Conservation (phyloP, 2,797 vertebrate species). For the Sebastes cheni region DNA sequence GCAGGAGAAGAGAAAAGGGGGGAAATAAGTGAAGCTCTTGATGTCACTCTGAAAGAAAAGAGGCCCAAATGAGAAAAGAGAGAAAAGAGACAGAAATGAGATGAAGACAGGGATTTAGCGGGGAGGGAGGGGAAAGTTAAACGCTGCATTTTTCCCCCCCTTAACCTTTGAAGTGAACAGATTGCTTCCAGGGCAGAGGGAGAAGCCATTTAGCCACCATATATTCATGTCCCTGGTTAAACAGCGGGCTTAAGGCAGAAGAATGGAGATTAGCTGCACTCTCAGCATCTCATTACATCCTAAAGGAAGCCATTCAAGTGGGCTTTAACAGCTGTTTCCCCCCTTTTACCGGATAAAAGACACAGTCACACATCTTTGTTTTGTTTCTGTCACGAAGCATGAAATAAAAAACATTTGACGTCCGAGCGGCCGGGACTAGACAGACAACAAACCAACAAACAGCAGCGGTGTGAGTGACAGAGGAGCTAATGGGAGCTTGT, state of each 20-base stretch:
- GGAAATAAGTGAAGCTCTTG: not conserved
- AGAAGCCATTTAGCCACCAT: conserved; percentile 67
- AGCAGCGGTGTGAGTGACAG: conserved; percentile 53
- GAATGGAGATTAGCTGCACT: conserved; percentile 75
- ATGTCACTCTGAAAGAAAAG: conserved; percentile 53
- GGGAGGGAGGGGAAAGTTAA: conserved; percentile 52
- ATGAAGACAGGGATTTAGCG: conserved; percentile 70
- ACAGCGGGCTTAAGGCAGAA: conserved; percentile 65
- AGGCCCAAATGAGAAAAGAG: conserved; percentile 41
- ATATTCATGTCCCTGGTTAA: conserved; percentile 75
- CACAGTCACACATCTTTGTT: conserved; percentile 27
- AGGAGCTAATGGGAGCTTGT: conserved; percentile 72
- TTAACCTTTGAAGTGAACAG: conserved; percentile 76
- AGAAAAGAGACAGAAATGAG: conserved; percentile 69
- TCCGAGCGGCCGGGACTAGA: not conserved
- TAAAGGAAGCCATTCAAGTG: conserved; percentile 74
- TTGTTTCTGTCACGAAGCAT: conserved; percentile 15
- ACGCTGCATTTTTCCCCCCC: conserved; percentile 17
- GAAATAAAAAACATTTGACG: conserved; percentile 28
- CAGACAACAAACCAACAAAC: conserved; percentile 42
- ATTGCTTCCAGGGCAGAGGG: conserved; percentile 73
- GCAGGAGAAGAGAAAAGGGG: not conserved
- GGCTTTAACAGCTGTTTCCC: conserved; percentile 61
- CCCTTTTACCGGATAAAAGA: conserved; percentile 23
- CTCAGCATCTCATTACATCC: conserved; percentile 79